A percentile compares a stretch with the other conserved stretches of the same genome.
phyloP scores from a whole-genome alignment of 2,113 vertebrate genomes.

The Oxyura jamaicensis region DNA sequence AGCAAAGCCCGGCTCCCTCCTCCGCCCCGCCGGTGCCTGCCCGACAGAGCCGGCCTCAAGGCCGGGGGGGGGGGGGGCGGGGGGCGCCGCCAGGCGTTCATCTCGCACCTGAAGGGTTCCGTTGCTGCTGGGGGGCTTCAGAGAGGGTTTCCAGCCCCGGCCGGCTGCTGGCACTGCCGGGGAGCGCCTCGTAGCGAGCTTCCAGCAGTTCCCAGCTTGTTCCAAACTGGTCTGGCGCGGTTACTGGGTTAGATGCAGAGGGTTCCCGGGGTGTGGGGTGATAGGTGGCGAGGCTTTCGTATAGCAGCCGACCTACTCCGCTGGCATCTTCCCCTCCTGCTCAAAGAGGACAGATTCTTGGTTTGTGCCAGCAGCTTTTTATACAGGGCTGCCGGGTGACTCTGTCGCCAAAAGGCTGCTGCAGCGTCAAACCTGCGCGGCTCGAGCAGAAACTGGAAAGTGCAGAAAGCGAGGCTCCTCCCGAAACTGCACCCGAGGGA shows the following conservation, averaged over 20 bases:
- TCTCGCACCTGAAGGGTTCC: not conserved
- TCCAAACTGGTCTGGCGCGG: no score
- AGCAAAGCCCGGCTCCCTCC: not conserved
- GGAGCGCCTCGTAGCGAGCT: not conserved
- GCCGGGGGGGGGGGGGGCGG: not conserved
- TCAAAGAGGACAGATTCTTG: not conserved
- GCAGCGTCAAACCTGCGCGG: not conserved
- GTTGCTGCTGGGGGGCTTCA: not conserved
- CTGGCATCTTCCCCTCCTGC: not conserved
- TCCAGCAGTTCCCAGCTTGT: not conserved
- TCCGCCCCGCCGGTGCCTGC: not conserved
- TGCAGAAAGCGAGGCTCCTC: not conserved
- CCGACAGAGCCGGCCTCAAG: not conserved
- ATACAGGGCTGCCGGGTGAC: not conserved
- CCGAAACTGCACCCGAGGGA: conserved; percentile 5
- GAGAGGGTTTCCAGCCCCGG: not conserved
- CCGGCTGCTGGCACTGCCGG: not conserved
- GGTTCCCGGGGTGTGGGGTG: not conserved
- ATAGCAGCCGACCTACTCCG: not conserved
- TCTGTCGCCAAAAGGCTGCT: not conserved
- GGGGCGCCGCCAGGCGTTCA: not conserved
- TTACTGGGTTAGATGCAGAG: not conserved
- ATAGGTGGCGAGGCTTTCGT: not conserved
- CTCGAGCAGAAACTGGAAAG: not conserved
- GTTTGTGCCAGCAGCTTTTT: not conserved